These are phyloP conservation scores for Scortum barcoo DNA, from an alignment of 2,113 vertebrate species.

Conservation along the genomic window DNA sequence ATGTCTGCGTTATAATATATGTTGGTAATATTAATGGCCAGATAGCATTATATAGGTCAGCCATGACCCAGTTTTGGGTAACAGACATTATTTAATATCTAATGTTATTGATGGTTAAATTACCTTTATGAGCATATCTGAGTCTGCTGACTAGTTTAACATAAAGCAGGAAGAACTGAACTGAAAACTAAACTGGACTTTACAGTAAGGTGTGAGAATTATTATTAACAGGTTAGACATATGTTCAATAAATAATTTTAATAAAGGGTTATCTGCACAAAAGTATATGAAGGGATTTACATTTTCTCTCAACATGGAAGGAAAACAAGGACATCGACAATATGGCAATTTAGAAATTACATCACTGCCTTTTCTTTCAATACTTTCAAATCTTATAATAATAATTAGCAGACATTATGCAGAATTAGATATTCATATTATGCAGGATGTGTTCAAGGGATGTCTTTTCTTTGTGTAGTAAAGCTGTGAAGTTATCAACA, in stretches of 20 bases:
- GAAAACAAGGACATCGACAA: background rate
- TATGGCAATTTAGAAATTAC: too few relatives aligned
- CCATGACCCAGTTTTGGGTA: background rate
- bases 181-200: background rate
- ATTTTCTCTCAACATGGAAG: background rate
- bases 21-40: background rate
- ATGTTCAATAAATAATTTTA: too few relatives aligned
- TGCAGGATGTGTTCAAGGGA: background rate
- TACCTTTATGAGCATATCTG: background rate
- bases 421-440: too few relatives aligned
- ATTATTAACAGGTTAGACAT: too few relatives aligned
- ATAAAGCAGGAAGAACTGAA: background rate
- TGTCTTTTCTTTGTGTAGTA: background rate
- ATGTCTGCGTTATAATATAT: slow-evolving; percentile 33
- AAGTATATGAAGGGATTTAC: too few relatives aligned
- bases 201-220: too few relatives aligned
- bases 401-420: too few relatives aligned
- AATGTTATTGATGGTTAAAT: background rate
- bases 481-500: background rate
- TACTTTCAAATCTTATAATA: too few relatives aligned
- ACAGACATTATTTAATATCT: background rate
- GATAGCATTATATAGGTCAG: background rate
- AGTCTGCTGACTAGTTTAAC: background rate
- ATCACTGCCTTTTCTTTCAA: too few relatives aligned
- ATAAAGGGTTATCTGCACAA: too few relatives aligned